phyloP scores from a whole-genome alignment of 1,140 invertebrate genomes.

The Achatina immaculata region DNA sequence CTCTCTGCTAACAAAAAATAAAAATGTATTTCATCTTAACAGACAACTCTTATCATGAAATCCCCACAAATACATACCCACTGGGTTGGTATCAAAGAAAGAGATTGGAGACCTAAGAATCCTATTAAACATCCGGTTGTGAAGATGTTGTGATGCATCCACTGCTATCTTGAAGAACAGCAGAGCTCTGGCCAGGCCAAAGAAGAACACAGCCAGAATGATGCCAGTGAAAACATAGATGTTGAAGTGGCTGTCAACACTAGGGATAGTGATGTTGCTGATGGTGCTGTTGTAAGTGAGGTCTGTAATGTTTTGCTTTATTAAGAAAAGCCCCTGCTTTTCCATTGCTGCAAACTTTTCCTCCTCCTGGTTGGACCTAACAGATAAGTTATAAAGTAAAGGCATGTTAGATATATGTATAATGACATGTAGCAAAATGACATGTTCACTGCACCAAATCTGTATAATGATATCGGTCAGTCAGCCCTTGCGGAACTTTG shows the following conservation, averaged over 20 bases:
- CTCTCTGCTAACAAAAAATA: background rate
- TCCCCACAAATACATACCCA: slow-evolving; percentile 70
- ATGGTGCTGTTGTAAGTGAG: slow-evolving; percentile 16
- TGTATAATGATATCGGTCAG: background rate
- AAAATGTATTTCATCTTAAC: background rate
- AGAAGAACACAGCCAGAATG: slow-evolving; percentile 66
- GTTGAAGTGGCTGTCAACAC: slow-evolving; percentile 60
- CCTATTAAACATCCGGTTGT: slow-evolving; percentile 86
- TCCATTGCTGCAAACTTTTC: slow-evolving; percentile 42
- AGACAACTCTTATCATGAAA: too few species aligned
- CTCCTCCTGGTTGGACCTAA: slow-evolving; percentile 65
- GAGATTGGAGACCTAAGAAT: slow-evolving; percentile 86
- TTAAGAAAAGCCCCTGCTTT: slow-evolving; percentile 23
- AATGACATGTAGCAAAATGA: too few species aligned
- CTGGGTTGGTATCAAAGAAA: slow-evolving; percentile 91
- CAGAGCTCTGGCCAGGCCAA: slow-evolving; percentile 76
- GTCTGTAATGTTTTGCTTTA: slow-evolving; percentile 23
- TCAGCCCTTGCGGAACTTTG: too few species aligned
- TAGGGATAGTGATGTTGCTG: slow-evolving; percentile 60
- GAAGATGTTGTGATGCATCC: slow-evolving; percentile 82
- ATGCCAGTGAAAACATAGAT: slow-evolving; percentile 69
- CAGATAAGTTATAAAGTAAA: too few species aligned
- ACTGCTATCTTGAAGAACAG: slow-evolving; percentile 83
- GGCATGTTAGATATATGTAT: too few species aligned
- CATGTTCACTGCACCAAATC: background rate